A percentile compares a stretch with the other conserved stretches of the same genome.
phyloP scores from a whole-genome alignment of 2,113 vertebrate genomes.

The Oncorhynchus gorbuscha region DNA sequence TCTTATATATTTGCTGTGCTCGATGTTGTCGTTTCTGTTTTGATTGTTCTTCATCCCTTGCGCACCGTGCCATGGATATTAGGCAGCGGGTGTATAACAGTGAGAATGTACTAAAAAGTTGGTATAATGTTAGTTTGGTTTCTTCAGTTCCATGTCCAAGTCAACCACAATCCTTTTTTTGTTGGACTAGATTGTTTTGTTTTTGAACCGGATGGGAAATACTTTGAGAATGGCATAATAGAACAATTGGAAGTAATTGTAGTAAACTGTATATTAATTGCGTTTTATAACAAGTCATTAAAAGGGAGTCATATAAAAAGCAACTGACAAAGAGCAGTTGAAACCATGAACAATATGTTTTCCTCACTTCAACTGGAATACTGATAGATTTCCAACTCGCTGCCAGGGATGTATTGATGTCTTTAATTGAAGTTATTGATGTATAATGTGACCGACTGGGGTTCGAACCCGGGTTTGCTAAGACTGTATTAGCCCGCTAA shows the following conservation, averaged over 20 bases:
- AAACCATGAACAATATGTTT: too few relatives aligned
- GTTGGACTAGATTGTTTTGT: not conserved
- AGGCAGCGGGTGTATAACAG: not conserved
- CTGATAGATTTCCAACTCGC: too few relatives aligned
- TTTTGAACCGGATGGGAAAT: not conserved
- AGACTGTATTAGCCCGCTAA: too few relatives aligned
- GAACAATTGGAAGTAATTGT: not conserved
- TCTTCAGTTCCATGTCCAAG: constrained; percentile 40
- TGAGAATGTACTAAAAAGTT: constrained; percentile 2
- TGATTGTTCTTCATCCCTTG: constrained; percentile 26
- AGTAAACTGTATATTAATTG: not conserved
- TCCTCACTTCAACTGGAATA: too few relatives aligned
- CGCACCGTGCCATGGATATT: not conserved
- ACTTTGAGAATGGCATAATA: not conserved
- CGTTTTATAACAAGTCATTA: not conserved
- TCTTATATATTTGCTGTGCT: constrained; percentile 48
- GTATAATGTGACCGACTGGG: too few relatives aligned
- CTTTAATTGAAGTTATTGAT: too few relatives aligned
- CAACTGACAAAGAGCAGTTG: too few relatives aligned
- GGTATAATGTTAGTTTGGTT: not conserved
- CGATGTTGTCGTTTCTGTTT: constrained; percentile 19
- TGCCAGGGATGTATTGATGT: too few relatives aligned
- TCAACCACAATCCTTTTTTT: constrained; percentile 2
- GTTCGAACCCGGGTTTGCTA: too few relatives aligned
- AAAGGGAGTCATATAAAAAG: too few relatives aligned